Percentiles rank a stretch among this genome's conserved stretches.
Evolutionary conservation across 2,113 vertebrate species (phyloP).

Genomic region (Pluvialis apricaria): DNA sequence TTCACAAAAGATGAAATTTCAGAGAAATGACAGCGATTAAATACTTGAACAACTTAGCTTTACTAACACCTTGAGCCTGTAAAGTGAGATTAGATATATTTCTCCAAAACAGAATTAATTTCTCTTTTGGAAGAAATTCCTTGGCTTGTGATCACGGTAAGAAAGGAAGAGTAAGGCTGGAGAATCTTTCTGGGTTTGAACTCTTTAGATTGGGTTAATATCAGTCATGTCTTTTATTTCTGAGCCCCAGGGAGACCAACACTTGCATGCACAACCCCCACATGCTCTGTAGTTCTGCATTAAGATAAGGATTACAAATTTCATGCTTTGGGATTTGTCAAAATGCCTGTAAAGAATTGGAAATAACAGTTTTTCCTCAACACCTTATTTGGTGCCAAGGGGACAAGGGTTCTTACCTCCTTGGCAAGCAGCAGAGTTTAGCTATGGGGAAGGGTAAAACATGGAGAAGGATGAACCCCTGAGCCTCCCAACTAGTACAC

Average conservation of each 20-base stretch:
- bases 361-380: neutral
- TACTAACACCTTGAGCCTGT: neutral
- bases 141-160: neutral
- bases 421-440: neutral
- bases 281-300: neutral
- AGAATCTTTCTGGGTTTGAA: neutral
- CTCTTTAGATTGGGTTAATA: neutral
- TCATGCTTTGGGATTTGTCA: neutral
- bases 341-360: neutral
- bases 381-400: neutral
- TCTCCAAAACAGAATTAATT: neutral
- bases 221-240: neutral
- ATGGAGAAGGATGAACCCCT: neutral
- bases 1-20: constrained; percentile 2
- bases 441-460: neutral
- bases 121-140: neutral
- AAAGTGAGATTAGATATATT: neutral
- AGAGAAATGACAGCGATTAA: neutral
- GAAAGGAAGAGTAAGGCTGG: neutral
- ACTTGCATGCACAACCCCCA: neutral
- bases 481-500: neutral
- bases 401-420: neutral
- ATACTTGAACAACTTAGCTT: neutral
- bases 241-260: neutral
- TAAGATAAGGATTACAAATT: neutral